These are phyloP conservation scores for Probosciger aterrimus DNA, from an alignment of 2,113 vertebrate species.

Conservation along the genomic window DNA sequence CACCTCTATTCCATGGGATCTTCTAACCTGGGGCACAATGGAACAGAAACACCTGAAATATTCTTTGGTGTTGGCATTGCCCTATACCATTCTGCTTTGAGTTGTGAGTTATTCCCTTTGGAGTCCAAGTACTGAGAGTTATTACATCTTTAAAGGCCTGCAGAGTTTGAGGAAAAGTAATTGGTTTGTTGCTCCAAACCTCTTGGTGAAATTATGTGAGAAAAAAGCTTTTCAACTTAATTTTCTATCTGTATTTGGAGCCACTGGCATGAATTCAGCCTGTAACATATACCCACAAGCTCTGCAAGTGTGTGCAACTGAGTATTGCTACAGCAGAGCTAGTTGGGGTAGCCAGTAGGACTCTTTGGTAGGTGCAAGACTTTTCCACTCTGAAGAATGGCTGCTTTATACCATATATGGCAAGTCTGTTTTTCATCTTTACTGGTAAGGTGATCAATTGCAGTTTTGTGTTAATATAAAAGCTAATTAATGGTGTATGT, in stretches of 20 bases:
- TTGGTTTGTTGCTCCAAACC: constrained; percentile 56
- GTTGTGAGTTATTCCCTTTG: constrained; percentile 46
- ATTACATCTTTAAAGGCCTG: constrained; percentile 49
- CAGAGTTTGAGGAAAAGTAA: constrained; percentile 51
- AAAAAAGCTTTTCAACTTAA: constrained; percentile 45
- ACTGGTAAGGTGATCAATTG: background rate
- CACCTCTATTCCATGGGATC: background rate
- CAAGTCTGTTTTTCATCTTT: background rate
- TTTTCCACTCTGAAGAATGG: background rate
- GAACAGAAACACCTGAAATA: constrained; percentile 33
- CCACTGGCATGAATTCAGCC: constrained; percentile 19
- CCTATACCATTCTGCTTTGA: constrained; percentile 29
- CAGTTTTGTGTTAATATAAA: constrained; percentile 14
- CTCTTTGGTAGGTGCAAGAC: background rate
- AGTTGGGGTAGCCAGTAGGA: background rate
- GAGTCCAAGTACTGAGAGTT: constrained; percentile 22
- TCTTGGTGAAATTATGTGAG: constrained; percentile 34
- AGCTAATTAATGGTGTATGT: background rate
- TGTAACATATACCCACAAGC: background rate
- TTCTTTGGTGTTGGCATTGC: constrained; percentile 37
- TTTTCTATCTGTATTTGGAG: constrained; percentile 48
- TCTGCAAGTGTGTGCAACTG: background rate
- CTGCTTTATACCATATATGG: background rate
- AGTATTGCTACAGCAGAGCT: background rate
- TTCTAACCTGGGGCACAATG: background rate